Conservation (phyloP, 2,888 invertebrate genomes). For the Opisthograptis luteolata region DNA sequence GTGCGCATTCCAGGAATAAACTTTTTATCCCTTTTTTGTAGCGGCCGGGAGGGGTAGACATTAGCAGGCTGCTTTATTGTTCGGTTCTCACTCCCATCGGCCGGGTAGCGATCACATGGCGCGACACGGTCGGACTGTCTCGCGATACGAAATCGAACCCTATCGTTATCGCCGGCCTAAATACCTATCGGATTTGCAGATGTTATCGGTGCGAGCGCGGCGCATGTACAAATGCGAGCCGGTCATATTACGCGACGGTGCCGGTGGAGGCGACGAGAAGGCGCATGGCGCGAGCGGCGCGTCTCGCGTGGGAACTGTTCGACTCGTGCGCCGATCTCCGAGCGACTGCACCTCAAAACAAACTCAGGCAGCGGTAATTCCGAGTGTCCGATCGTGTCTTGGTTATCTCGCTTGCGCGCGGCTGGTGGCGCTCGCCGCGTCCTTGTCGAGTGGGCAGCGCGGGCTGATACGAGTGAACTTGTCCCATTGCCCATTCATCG, state of each 20-base stretch:
- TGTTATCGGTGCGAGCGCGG: constrained; percentile 69
- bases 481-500: constrained; percentile 80
- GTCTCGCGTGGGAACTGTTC: constrained; percentile 50
- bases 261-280: constrained; percentile 20
- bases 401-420: constrained; percentile 47
- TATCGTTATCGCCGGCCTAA: constrained; percentile 72
- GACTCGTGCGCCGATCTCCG: constrained; percentile 70
- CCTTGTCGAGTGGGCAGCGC: constrained; percentile 52
- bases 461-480: constrained; percentile 69
- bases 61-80: constrained; percentile 74
- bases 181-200: constrained; percentile 79
- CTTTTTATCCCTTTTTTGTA: constrained; percentile 78
- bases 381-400: constrained; percentile 61
- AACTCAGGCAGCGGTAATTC: constrained; percentile 75
- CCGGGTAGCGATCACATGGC: constrained; percentile 73
- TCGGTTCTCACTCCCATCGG: constrained; percentile 66
- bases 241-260: constrained; percentile 61
- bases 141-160: constrained; percentile 64
- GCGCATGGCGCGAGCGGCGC: constrained; percentile 37
- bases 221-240: constrained; percentile 68
- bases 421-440: constrained; percentile 41
- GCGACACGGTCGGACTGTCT: constrained; percentile 55
- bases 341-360: constrained; percentile 69
- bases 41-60: constrained; percentile 72
- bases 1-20: constrained; percentile 81